phyloP scores from a whole-genome alignment of 1,140 invertebrate species.

The Polyergus mexicanus region DNA sequence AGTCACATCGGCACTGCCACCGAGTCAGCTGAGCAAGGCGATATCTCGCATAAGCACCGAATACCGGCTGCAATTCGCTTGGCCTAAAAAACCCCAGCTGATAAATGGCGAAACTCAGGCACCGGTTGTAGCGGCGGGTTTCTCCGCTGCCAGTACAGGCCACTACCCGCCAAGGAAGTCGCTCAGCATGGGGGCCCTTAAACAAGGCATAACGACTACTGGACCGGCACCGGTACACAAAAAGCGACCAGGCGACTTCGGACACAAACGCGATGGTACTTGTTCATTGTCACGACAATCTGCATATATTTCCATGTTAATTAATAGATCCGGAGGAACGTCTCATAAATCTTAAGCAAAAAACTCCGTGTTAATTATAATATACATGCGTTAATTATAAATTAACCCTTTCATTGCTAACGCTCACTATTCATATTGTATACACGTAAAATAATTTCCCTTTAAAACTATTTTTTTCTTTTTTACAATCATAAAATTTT shows the following conservation, averaged over 20 bases:
- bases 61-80: conserved; percentile 95
- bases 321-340: background rate
- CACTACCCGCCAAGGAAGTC: conserved; percentile 90
- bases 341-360: background rate
- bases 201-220: conserved; percentile 87
- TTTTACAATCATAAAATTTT: no score
- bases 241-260: conserved; percentile 87
- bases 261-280: conserved; percentile 85
- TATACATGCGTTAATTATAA: no score
- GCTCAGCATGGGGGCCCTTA: conserved; percentile 94
- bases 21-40: conserved; percentile 89
- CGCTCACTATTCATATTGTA: no score
- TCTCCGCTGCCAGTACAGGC: conserved; percentile 83
- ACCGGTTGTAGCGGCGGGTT: conserved; percentile 83
- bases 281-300: conserved; percentile 10
- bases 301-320: background rate
- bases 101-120: conserved; percentile 88
- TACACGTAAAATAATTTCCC: no score
- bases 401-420: no score
- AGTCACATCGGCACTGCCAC: conserved; percentile 85
- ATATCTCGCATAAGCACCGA: conserved; percentile 93
- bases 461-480: no score
- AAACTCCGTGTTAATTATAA: no score
- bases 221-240: conserved; percentile 88
- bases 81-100: conserved; percentile 88